Conservation (phyloP, 2,113 vertebrate genomes). For the Hemiprocne comata region DNA sequence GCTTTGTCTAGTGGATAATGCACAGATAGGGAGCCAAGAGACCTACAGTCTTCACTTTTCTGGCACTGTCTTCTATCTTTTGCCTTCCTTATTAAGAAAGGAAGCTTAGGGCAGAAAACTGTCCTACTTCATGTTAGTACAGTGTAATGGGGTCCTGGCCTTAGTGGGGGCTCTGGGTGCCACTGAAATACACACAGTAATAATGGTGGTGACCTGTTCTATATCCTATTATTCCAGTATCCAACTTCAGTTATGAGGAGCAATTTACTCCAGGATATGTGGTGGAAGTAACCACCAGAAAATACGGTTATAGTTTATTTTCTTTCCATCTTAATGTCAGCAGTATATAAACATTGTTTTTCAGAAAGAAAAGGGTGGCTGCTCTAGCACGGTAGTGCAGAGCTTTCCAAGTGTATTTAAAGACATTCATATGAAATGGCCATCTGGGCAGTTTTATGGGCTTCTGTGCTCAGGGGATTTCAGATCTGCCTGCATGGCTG, state of each 20-base stretch:
- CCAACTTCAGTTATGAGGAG: neutral
- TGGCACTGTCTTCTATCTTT: neutral
- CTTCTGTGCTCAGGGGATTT: neutral
- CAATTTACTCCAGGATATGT: neutral
- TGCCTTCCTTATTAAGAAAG: constrained; percentile 20
- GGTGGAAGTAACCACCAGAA: neutral
- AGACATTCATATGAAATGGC: neutral
- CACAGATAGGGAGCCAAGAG: neutral
- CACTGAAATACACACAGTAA: neutral
- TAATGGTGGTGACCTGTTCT: neutral
- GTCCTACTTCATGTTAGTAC: neutral
- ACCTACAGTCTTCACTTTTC: neutral
- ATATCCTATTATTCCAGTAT: neutral
- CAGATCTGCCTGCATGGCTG: neutral
- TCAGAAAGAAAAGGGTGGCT: neutral
- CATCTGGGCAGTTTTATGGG: neutral
- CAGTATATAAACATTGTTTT: neutral
- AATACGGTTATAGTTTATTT: neutral
- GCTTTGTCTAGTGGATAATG: neutral
- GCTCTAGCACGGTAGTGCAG: neutral
- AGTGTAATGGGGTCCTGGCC: constrained; percentile 34
- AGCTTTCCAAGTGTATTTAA: neutral
- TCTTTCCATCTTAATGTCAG: neutral
- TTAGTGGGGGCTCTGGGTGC: neutral
- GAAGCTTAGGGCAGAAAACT: constrained; percentile 1